Evolutionary conservation across 2,797 vertebrate genomes (phyloP).

Genomic region (Peromyscus melanophrys): DNA sequence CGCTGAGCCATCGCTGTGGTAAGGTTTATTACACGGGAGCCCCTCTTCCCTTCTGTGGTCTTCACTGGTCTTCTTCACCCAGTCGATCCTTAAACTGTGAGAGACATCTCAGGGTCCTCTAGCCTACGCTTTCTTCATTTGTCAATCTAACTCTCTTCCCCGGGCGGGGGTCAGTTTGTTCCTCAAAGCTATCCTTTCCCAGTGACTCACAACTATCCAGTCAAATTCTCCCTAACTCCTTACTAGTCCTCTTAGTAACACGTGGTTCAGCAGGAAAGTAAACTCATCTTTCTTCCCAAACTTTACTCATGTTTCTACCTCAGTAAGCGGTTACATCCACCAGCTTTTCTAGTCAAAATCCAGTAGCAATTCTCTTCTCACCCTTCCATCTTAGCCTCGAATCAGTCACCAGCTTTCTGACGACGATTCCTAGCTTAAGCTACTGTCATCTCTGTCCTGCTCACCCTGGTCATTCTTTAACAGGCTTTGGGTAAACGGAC

Average conservation of each 20-base stretch:
- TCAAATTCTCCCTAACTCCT: not conserved
- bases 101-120: not conserved
- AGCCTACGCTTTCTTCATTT: not conserved
- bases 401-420: not conserved
- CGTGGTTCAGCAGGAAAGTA: conserved; percentile 8
- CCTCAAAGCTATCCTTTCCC: not conserved
- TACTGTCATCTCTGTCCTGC: not conserved
- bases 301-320: conserved; percentile 3
- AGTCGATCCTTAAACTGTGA: conserved; percentile 6
- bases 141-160: not conserved
- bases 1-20: not conserved
- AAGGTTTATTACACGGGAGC: not conserved
- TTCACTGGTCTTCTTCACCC: not conserved
- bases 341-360: not conserved
- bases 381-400: not conserved
- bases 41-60: not conserved
- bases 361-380: not conserved
- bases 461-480: conserved; percentile 7
- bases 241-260: not conserved
- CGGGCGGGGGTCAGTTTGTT: not conserved
- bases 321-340: not conserved
- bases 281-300: conserved; percentile 47
- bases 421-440: not conserved
- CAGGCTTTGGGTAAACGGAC: not conserved
- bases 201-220: not conserved